Evolutionary conservation across 1,140 invertebrate genomes (phyloP), one percentile per base, ranked within the genome.

Genomic region (Hormaphis cornu): DNA sequence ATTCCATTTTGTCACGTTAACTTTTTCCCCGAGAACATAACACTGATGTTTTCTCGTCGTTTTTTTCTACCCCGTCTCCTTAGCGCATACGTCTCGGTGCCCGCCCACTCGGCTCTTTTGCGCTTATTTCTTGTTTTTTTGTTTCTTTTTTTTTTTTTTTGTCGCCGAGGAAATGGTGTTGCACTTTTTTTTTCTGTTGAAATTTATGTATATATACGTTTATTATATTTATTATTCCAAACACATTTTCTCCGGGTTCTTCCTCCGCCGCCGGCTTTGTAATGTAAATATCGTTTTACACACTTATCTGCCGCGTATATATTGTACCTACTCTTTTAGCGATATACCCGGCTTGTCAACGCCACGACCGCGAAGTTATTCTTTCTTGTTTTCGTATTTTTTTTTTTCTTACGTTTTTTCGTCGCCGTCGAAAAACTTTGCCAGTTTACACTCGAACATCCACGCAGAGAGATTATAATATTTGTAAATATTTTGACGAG

Each of bases 251-350:
- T 33, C 7, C 40, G 12, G 24, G 61, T 18, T 35, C n/a, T n/a
- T n/a, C 50, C 61, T 35, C 61, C 61, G 14, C 61, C 33, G 22
- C 44, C 40, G 28, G 61, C 61, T 66, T 66, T 66, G 61, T 66
- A 66, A 66, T 66, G 61, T 66, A 66, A 66, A 66, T 66, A 66
- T 66, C 61, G 44, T 66, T 66, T 66, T 66, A 66, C 61, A 66
- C 44, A 66, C 42, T 66, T 66, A 66, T 66, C 61, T 50, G 61
- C n/a, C n/a, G n/a, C n/a, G n/a, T n/a, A n/a, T n/a, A n/a, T n/a
- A n/a, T n/a, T n/a, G 44, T 66, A 50, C n/a, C n/a, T 33, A 48
- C 61, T 66, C 61, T 66, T 66, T 66, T 66, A 50, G 61, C 28
- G 61, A 66, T 66, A 66, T 66, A 42, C 61, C 59, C 61, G n/a